A percentile compares a stretch with the other conserved stretches of the same genome.
phyloP scores from a whole-genome alignment of 2,888 invertebrate species.

The Temnothorax rugatulus region DNA sequence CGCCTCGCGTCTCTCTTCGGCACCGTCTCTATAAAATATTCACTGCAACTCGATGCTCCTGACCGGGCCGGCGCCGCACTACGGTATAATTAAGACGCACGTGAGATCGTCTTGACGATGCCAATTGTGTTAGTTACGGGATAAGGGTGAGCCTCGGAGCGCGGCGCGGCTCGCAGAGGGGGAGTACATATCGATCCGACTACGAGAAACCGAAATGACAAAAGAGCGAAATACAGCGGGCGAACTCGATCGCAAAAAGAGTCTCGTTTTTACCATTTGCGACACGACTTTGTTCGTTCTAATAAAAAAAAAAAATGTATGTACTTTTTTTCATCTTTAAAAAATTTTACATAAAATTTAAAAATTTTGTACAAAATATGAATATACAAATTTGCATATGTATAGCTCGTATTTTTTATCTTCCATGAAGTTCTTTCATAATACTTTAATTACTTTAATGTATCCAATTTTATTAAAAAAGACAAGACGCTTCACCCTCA shows the following conservation, averaged over 20 bases:
- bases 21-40: conserved; percentile 53
- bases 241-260: conserved; percentile 17
- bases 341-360: background rate
- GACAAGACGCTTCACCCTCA: background rate
- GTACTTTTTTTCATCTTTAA: background rate
- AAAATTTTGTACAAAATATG: background rate
- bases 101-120: conserved; percentile 59
- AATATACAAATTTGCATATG: background rate
- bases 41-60: conserved; percentile 57
- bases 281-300: background rate
- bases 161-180: conserved; percentile 27
- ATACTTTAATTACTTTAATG: background rate
- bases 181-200: conserved; percentile 44
- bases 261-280: background rate
- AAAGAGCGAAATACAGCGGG: conserved; percentile 42
- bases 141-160: conserved; percentile 48
- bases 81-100: conserved; percentile 58
- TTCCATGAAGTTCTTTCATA: background rate
- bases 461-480: background rate
- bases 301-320: background rate
- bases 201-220: conserved; percentile 52
- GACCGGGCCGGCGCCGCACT: conserved; percentile 51
- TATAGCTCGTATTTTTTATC: background rate
- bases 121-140: conserved; percentile 58
- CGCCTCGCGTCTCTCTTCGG: conserved; percentile 41